These are phyloP conservation scores for Caranx ignobilis DNA, from an alignment of 2,113 vertebrate genomes.

Conservation along the genomic window DNA sequence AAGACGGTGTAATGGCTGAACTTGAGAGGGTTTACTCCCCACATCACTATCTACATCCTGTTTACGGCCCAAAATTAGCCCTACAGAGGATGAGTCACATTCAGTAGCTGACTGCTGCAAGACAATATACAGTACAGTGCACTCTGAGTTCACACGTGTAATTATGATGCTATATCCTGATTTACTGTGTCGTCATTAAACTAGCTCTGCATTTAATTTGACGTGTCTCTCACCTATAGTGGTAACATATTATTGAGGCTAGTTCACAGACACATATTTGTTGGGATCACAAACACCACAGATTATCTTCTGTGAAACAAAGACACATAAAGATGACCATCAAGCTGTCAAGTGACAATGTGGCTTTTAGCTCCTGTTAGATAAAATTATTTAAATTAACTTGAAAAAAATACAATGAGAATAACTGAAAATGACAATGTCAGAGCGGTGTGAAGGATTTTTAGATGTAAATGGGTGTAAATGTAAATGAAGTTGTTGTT, in stretches of 20 bases:
- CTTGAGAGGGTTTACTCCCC: background rate
- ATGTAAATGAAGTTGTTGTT: background rate
- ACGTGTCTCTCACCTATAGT: background rate
- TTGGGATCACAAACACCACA: background rate
- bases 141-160: background rate
- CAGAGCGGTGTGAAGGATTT: background rate
- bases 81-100: conserved; percentile 17
- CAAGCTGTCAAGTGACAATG: background rate
- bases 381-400: background rate
- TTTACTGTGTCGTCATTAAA: background rate
- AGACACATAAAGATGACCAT: background rate
- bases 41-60: background rate
- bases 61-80: background rate
- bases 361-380: background rate
- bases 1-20: background rate
- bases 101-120: background rate
- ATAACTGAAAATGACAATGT: background rate
- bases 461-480: background rate
- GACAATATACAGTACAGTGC: background rate
- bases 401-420: background rate
- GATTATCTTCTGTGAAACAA: background rate
- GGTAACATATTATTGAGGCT: background rate
- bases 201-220: background rate
- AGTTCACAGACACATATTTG: background rate
- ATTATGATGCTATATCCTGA: background rate